Conservation (phyloP, 2,113 vertebrate species). For the Pachycephala philippinensis region DNA sequence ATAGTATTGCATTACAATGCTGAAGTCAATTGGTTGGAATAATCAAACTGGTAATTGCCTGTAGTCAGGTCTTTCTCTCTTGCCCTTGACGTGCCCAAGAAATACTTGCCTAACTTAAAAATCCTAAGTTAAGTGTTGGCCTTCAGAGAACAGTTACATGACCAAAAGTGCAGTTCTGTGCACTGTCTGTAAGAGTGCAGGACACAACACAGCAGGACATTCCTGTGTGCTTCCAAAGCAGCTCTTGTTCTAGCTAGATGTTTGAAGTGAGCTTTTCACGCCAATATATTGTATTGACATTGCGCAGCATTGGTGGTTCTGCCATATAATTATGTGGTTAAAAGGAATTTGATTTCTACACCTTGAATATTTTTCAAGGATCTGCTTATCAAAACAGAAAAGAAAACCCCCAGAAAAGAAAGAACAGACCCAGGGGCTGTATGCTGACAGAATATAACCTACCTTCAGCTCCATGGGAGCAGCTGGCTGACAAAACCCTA, state of each 20-base stretch:
- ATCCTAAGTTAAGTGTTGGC: neutral
- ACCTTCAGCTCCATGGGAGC: neutral
- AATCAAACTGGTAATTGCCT: neutral
- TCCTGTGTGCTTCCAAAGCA: neutral
- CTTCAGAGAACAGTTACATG: neutral
- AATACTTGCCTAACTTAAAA: neutral
- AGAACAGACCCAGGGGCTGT: neutral
- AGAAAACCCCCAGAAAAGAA: neutral
- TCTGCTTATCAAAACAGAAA: neutral
- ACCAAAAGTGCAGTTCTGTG: neutral
- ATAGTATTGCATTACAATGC: neutral
- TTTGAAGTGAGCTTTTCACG: neutral
- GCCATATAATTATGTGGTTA: neutral
- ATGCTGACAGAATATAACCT: neutral
- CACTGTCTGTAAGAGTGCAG: neutral
- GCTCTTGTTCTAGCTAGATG: neutral
- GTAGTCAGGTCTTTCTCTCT: neutral
- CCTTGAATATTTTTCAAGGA: neutral
- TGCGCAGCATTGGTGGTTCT: accelerated
- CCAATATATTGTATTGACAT: neutral
- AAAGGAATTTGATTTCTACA: neutral
- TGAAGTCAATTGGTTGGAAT: neutral
- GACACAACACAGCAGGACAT: neutral
- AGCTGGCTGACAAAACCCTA: neutral
- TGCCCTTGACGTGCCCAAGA: neutral